Conservation (phyloP, 2,888 invertebrate species). For the Thymelicus lineola region DNA sequence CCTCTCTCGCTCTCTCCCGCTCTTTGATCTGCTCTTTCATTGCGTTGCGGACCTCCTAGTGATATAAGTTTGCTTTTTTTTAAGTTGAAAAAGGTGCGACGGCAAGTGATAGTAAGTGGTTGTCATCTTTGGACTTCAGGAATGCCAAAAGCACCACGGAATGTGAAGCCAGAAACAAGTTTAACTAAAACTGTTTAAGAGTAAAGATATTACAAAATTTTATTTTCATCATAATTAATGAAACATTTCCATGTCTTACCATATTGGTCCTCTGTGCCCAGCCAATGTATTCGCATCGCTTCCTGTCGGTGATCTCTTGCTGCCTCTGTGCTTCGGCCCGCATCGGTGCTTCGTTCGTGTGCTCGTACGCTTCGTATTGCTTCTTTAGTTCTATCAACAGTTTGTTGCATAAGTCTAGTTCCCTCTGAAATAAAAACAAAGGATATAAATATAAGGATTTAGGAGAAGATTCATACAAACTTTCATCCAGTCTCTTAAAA, state of each 20-base stretch:
- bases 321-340: constrained; percentile 47
- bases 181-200: no score
- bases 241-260: constrained; percentile 47
- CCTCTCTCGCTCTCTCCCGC: constrained; percentile 49
- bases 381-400: constrained; percentile 54
- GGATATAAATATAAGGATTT: not conserved
- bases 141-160: no score
- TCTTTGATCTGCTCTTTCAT: constrained; percentile 71
- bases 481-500: no score
- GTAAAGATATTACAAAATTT: no score
- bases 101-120: no score
- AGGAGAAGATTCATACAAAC: not conserved
- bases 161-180: no score
- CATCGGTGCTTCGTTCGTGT: constrained; percentile 43
- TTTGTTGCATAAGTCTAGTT: constrained; percentile 65
- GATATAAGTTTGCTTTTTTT: no score
- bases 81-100: no score
- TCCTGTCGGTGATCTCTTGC: constrained; percentile 56
- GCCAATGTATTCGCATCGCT: constrained; percentile 57
- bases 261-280: constrained; percentile 61
- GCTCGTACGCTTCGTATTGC: constrained; percentile 48
- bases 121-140: no score
- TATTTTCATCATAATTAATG: no score
- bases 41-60: constrained; percentile 64
- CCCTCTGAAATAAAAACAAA: constrained; percentile 56